phyloP scores from a whole-genome alignment of 2,888 invertebrate genomes.

The Pyrocoelia pectoralis region DNA sequence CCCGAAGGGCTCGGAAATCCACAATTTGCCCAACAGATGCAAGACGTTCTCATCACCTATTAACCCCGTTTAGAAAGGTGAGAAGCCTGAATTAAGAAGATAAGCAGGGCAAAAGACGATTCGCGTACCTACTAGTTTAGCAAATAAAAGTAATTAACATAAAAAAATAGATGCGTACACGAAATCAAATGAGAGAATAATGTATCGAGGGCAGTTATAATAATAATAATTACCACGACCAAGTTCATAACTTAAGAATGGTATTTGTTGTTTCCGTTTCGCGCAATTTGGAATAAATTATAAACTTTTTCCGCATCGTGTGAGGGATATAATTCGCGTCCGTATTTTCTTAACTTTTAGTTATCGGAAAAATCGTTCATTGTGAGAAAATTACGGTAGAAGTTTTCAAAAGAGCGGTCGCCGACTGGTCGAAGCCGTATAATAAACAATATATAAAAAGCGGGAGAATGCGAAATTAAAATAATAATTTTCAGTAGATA shows the following conservation, averaged over 20 bases:
- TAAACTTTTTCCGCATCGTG: neutral
- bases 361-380: neutral
- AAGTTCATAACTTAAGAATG: constrained; percentile 1
- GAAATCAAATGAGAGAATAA: neutral
- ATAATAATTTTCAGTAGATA: constrained; percentile 56
- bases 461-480: constrained; percentile 52
- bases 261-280: constrained; percentile 49
- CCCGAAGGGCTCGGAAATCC: too few relatives aligned
- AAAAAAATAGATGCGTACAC: neutral
- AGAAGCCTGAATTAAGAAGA: too few relatives aligned
- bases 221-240: constrained; percentile 1
- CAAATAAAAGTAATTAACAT: neutral
- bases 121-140: neutral
- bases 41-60: too few relatives aligned
- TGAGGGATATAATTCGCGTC: neutral
- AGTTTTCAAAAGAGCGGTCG: neutral
- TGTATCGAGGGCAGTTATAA: neutral
- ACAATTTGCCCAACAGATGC: too few relatives aligned
- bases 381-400: neutral
- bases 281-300: constrained; percentile 42
- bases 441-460: constrained; percentile 38
- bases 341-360: neutral
- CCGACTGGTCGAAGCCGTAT: neutral
- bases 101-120: too few relatives aligned
- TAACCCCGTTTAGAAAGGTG: too few relatives aligned